These are phyloP conservation scores for Calosoma granatense DNA, from an alignment of 1,140 invertebrate genomes.

Conservation along the genomic window DNA sequence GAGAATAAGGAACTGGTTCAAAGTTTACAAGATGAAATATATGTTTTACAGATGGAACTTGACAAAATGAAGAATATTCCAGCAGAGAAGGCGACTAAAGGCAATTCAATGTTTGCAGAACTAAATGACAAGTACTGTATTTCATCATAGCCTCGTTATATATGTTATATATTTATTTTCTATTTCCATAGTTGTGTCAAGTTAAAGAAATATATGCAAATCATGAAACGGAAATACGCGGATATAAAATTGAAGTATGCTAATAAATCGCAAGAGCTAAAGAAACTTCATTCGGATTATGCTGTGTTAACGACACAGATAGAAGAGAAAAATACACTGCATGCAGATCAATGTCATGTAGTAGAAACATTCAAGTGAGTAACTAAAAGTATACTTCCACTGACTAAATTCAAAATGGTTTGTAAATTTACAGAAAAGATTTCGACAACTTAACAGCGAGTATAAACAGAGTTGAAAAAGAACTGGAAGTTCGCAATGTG, in stretches of 20 bases:
- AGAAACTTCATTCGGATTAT: conserved; percentile 1
- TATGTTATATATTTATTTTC: neutral
- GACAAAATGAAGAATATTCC: conserved; percentile 22
- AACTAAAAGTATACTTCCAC: neutral
- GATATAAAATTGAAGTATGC: neutral
- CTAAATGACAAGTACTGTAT: conserved; percentile 27
- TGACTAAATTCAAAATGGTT: neutral
- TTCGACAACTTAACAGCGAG: neutral
- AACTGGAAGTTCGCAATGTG: neutral
- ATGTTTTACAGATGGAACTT: conserved; percentile 18
- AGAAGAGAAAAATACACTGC: neutral
- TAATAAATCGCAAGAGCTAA: neutral
- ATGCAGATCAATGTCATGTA: too few relatives aligned
- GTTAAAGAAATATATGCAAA: neutral
- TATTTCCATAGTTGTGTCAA: neutral
- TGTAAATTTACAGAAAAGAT: neutral
- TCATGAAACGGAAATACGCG: neutral
- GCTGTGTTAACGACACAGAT: neutral
- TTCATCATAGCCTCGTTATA: too few relatives aligned
- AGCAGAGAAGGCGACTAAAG: conserved; percentile 19
- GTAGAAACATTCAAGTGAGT: too few relatives aligned
- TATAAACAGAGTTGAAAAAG: conserved; percentile 2
- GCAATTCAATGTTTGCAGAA: conserved; percentile 29
- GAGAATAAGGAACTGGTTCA: conserved; percentile 18
- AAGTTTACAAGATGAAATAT: conserved; percentile 22